Conservation (phyloP, 2,113 vertebrate species). For the Takifugu bimaculatus region DNA sequence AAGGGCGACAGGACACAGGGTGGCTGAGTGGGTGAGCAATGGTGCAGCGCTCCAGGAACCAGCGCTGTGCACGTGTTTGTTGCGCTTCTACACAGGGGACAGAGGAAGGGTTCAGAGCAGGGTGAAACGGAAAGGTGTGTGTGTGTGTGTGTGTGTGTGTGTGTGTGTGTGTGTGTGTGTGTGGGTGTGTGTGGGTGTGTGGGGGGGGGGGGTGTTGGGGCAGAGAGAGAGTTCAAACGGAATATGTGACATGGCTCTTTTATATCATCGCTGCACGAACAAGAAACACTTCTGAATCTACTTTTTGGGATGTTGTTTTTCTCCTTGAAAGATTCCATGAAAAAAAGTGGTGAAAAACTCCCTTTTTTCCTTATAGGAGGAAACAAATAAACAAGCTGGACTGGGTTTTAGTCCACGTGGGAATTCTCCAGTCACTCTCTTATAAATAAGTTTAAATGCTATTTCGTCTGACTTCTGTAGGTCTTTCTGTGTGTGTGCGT, state of each 20-base stretch:
- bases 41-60: slow-evolving; percentile 44
- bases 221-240: too few relatives aligned
- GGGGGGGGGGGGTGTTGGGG: too few relatives aligned
- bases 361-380: too few relatives aligned
- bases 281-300: too few relatives aligned
- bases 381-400: too few relatives aligned
- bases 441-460: slow-evolving; percentile 16
- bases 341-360: too few relatives aligned
- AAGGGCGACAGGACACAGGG: slow-evolving; percentile 10
- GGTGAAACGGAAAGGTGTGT: slow-evolving; percentile 64
- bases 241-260: too few relatives aligned
- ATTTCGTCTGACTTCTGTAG: background rate
- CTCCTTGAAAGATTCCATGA: too few relatives aligned
- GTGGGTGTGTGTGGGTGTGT: slow-evolving; percentile 29
- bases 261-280: background rate
- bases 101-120: slow-evolving; percentile 55
- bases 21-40: slow-evolving; percentile 20
- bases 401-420: too few relatives aligned
- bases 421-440: background rate
- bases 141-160: slow-evolving; percentile 22
- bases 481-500: slow-evolving; percentile 6
- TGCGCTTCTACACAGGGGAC: slow-evolving; percentile 54
- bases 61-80: slow-evolving; percentile 59
- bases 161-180: slow-evolving; percentile 26
- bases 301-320: slow-evolving; percentile 18